Evolutionary conservation across 2,113 vertebrate genomes (phyloP).

Genomic region (Phaethornis superciliosus): DNA sequence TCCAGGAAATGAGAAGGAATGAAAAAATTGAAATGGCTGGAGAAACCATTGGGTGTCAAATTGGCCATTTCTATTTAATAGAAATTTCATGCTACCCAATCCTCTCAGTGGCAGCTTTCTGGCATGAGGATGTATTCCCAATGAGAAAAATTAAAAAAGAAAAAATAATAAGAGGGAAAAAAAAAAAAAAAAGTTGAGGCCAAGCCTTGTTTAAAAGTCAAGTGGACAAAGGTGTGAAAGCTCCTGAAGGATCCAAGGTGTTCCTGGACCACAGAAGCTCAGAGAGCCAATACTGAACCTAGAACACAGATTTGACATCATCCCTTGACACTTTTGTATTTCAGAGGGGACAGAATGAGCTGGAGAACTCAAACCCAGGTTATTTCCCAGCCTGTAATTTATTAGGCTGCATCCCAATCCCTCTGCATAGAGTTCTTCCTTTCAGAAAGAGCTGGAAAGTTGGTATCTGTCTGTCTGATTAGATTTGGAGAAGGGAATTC

Average conservation of each 20-base stretch:
- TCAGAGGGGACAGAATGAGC: neutral
- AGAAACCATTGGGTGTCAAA: too few relatives aligned
- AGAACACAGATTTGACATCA: neutral
- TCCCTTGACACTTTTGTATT: neutral
- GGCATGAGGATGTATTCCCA: neutral
- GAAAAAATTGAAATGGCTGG: neutral
- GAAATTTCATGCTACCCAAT: neutral
- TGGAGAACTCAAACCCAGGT: neutral
- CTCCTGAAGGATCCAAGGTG: conserved; percentile 5
- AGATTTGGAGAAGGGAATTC: neutral
- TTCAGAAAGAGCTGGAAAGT: neutral
- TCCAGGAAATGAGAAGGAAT: neutral
- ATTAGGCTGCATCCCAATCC: neutral
- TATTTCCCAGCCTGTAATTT: neutral
- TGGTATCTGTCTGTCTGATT: neutral
- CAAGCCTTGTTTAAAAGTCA: conserved; percentile 20
- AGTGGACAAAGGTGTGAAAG: conserved; percentile 32
- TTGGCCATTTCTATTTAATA: too few relatives aligned
- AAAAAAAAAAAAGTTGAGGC: rapidly evolving
- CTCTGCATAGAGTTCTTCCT: neutral
- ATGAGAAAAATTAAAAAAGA: neutral
- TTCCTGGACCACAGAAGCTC: neutral
- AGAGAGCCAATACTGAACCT: neutral
- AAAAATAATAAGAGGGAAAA: too few relatives aligned
- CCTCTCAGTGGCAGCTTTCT: neutral